Evolutionary conservation across 30 jellyfish, hydroid and myxozoan genomes (phyloP).

Genomic region (Aurelia sp.): DNA sequence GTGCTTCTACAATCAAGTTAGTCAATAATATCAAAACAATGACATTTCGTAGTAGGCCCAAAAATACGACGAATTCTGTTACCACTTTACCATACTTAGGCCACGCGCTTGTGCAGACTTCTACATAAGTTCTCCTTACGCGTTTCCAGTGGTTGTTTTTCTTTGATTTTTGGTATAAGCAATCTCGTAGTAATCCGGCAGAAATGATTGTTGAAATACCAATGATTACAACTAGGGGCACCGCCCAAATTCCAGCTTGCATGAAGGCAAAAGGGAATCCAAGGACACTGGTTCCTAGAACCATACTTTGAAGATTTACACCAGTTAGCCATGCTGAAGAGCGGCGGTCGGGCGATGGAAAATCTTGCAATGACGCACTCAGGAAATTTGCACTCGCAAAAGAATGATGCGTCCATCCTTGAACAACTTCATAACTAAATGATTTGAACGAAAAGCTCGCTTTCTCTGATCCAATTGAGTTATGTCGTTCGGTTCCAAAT

Average conservation of each 20-base stretch:
- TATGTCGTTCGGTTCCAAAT: constrained; percentile 16
- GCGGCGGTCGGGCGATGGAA: constrained; percentile 82
- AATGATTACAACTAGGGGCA: constrained; percentile 47
- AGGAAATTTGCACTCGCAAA: not conserved
- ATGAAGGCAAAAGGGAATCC: constrained; percentile 69
- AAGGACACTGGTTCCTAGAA: constrained; percentile 79
- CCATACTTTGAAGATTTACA: constrained; percentile 73
- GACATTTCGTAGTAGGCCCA: constrained; percentile 68
- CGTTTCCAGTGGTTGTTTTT: constrained; percentile 55
- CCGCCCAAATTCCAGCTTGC: constrained; percentile 73
- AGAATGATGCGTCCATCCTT: constrained; percentile 31
- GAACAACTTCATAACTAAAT: constrained; percentile 33
- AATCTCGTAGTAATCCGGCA: constrained; percentile 60
- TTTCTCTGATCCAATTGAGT: constrained; percentile 3
- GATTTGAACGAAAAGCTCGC: constrained; percentile 14
- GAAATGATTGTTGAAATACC: constrained; percentile 59
- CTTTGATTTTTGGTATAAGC: constrained; percentile 70
- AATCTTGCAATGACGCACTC: constrained; percentile 46
- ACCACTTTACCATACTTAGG: constrained; percentile 39
- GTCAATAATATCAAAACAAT: constrained; percentile 65
- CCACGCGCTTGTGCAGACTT: constrained; percentile 55
- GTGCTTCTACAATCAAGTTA: constrained; percentile 43
- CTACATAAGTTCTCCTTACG: constrained; percentile 56
- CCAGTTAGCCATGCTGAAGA: constrained; percentile 67
- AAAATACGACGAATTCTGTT: constrained; percentile 43